These are phyloP conservation scores for Aphaenogaster ashmeadi DNA, from an alignment of 1,140 invertebrate species.

Conservation along the genomic window DNA sequence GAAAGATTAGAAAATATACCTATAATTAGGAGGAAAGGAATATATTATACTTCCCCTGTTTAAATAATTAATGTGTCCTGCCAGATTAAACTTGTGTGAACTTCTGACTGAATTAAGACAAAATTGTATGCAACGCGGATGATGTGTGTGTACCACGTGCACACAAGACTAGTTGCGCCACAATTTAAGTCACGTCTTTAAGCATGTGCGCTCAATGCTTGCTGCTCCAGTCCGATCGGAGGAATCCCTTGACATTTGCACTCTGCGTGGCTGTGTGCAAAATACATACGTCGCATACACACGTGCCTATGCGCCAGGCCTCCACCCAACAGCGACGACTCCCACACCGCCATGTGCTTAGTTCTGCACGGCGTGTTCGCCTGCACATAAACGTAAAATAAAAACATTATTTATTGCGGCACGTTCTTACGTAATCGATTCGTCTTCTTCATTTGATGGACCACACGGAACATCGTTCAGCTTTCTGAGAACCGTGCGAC, in stretches of 20 bases:
- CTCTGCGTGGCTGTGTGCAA: slow-evolving; percentile 15
- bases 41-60: not conserved
- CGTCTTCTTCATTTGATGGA: not conserved
- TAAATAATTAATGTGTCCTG: not conserved
- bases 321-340: slow-evolving; percentile 46
- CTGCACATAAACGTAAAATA: slow-evolving; percentile 1
- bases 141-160: not conserved
- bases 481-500: not conserved
- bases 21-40: not conserved
- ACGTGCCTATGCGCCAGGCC: slow-evolving; percentile 12
- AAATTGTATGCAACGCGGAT: not conserved
- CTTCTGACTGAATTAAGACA: not conserved
- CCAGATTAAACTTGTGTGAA: slow-evolving; percentile 7
- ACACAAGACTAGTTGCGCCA: not conserved
- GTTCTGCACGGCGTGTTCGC: not conserved
- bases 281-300: not conserved
- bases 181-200: slow-evolving; percentile 24
- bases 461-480: not conserved
- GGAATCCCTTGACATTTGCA: slow-evolving; percentile 63
- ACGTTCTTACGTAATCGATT: slow-evolving; percentile 24
- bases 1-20: not conserved
- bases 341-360: slow-evolving; percentile 25
- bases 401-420: slow-evolving; percentile 28
- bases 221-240: slow-evolving; percentile 43
- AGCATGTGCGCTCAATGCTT: slow-evolving; percentile 18